Evolutionary conservation across 2,888 invertebrate genomes (phyloP), one percentile per base, ranked within the genome.

Genomic region (Danaus chrysippus): DNA sequence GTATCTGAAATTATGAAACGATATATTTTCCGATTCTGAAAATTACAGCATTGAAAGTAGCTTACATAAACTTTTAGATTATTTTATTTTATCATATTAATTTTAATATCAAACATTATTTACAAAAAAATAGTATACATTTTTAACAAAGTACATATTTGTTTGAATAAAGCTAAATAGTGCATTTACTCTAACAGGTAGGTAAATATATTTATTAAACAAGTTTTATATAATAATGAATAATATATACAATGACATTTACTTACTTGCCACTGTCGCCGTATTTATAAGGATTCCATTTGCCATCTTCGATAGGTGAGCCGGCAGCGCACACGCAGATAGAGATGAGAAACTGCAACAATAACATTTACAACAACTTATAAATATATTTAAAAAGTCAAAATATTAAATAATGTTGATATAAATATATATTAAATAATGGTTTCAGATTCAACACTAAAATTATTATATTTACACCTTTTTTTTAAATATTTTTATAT

Each of bases 201-300:
- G 9, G 10, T 5, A 13, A 46, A n/a, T 13, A 46, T 13, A 13
- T 46, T 15, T 46, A 46, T 46, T n/a, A 9, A 10, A 46, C 46
- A 11, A 46, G 46, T 13, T 46, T 41, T 56, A 59, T 42, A 55
- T 60, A 49, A 56, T 58, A 58, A 58, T 55, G 56, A 34, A 59
- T 59, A 61, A 56, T 59, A 55, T 54, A 56, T 54, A 23, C 23
- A 42, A 69, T 83, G 78, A 71, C 77, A 83, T 84, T 83, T 81
- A 86, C 89, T 85, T 81, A 90, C 90, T 85, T 90, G 83, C 90
- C 90, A 70, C 65, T 55, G 54, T 79, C 81, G 62, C 88, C 89
- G 70, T 79, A 87, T 76, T 79, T 81, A 73, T 84, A 80, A 41
- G 88, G 84, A 74, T 84, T 70, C 90, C 90, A 91, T 70, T 65